Conservation (phyloP, 2,797 vertebrate species). For the Enteromius unitaeniatus region DNA sequence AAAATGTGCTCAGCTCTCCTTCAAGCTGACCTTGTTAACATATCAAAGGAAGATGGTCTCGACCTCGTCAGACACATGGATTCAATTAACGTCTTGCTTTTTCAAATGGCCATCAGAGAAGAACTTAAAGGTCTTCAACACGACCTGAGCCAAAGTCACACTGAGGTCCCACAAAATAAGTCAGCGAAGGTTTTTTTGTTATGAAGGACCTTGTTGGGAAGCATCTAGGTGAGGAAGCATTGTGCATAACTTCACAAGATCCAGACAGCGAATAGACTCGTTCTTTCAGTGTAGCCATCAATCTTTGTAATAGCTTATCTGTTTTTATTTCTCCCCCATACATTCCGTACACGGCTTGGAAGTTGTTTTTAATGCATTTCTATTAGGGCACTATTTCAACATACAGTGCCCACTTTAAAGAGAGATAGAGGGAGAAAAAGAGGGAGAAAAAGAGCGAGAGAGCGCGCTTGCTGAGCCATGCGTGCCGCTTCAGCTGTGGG, state of each 20-base stretch:
- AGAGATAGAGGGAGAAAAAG: too few species aligned
- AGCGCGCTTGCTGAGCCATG: slow-evolving; percentile 26
- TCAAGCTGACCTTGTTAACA: slow-evolving; percentile 61
- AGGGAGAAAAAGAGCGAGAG: slow-evolving; percentile 25
- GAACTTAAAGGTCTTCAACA: slow-evolving; percentile 11
- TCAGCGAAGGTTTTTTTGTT: slow-evolving; percentile 11
- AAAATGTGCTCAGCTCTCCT: slow-evolving; percentile 49
- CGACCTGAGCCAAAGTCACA: slow-evolving; percentile 21
- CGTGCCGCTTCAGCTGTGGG: slow-evolving; percentile 55
- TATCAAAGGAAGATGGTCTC: slow-evolving; percentile 52
- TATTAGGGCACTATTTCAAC: slow-evolving; percentile 66
- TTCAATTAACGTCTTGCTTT: slow-evolving; percentile 56
- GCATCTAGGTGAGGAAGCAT: slow-evolving; percentile 19
- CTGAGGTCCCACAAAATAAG: slow-evolving; percentile 37
- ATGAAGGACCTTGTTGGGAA: slow-evolving; percentile 31
- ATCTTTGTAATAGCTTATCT: slow-evolving; percentile 66
- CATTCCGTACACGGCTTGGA: slow-evolving; percentile 54
- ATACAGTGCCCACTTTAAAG: slow-evolving; percentile 59
- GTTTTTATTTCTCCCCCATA: slow-evolving; percentile 59
- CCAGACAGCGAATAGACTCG: slow-evolving; percentile 60
- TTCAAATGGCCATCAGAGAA: slow-evolving; percentile 44
- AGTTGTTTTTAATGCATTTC: slow-evolving; percentile 67
- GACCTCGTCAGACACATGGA: slow-evolving; percentile 50
- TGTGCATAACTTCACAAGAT: slow-evolving; percentile 45
- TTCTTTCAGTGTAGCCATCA: slow-evolving; percentile 59